These are phyloP conservation scores for Lordiphosa clarofinis DNA, from an alignment of 1,140 invertebrate species.

Conservation along the genomic window DNA sequence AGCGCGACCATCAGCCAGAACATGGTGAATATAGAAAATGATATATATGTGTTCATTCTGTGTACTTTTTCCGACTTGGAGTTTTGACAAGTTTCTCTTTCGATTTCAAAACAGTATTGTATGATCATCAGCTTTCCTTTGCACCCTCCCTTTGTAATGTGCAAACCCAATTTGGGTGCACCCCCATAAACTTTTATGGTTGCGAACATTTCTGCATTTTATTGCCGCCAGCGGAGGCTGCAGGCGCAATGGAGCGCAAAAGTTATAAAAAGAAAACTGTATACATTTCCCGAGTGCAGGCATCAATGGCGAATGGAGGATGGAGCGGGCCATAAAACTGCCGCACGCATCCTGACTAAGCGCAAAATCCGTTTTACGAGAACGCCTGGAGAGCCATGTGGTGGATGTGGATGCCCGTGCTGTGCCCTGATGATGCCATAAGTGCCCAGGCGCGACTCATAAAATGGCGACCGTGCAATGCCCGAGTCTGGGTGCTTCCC, in stretches of 20 bases:
- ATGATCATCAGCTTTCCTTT: too few relatives aligned
- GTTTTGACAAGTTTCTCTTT: conserved; percentile 45
- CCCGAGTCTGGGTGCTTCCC: conserved; percentile 11
- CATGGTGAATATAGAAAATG: neutral
- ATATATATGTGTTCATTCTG: conserved; percentile 36
- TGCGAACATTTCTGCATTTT: conserved; percentile 63
- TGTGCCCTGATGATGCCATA: conserved; percentile 60
- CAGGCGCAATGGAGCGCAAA: conserved; percentile 47
- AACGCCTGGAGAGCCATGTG: conserved; percentile 32
- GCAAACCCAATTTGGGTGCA: conserved; percentile 51
- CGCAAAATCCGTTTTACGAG: conserved; percentile 67
- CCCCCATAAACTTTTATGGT: conserved; percentile 64
- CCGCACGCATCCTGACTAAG: conserved; percentile 61
- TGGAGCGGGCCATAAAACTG: conserved; percentile 32
- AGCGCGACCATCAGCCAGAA: conserved; percentile 37
- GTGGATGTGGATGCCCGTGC: conserved; percentile 2
- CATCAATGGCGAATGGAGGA: neutral
- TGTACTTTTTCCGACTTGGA: conserved; percentile 5
- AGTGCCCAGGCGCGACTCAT: conserved; percentile 69
- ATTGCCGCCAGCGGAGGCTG: conserved; percentile 49
- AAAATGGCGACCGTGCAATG: conserved; percentile 59
- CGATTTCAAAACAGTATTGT: neutral
- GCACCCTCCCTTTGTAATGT: conserved; percentile 8
- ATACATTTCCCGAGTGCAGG: conserved; percentile 34
- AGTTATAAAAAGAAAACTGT: conserved; percentile 72